Evolutionary conservation across 2,113 vertebrate species (phyloP), one percentile per base, ranked within the genome.

Genomic region (Odobenus rosmarus): DNA sequence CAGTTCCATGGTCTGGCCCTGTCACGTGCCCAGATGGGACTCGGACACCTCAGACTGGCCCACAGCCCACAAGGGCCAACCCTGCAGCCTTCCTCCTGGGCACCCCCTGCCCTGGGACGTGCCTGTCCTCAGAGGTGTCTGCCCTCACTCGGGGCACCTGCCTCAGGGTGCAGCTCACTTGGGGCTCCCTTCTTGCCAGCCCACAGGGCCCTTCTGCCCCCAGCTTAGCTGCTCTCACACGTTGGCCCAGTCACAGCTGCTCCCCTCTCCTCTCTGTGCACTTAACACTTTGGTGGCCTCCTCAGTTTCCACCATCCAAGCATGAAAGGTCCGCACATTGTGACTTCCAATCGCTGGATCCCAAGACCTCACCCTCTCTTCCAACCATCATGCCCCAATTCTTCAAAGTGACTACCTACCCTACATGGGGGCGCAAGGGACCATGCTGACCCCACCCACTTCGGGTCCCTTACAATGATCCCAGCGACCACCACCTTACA

Each of bases 401-500:
- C 46, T 16, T 82, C 67, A 18, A 57, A 57, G 59, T 0, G 14
- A 49, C 15, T 18, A 6, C 28, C 84, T 67, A 18, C 13, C n/a
- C 7, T 4, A 26, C 24, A 4, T 46, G 18, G 49, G 36, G 46
- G 4, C n/a, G 0, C 19, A 13, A 0, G 13, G 49, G 16, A 57
- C 23, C 61, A 39, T 42, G 7, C 46, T 7, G 46, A 24, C 21
- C 11, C 33, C 62, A 49, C 39, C 82, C 31, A 23, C 31, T 23
- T 10, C 33, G 13, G 42, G 76, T 11, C 53, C 46, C 82, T 6
- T 28, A 16, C 16, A 12, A 11, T 3, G 9, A 59, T 10, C 26
- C n/a, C 55, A 31, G 74, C 28, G 1, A 33, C 46, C 0, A 0
- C 46, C 36, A 24, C 1, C 36, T 67, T 14, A 0, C 3, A 0